Evolutionary conservation across 2,113 vertebrate species (phyloP).

Genomic region (Corydoras sp.): DNA sequence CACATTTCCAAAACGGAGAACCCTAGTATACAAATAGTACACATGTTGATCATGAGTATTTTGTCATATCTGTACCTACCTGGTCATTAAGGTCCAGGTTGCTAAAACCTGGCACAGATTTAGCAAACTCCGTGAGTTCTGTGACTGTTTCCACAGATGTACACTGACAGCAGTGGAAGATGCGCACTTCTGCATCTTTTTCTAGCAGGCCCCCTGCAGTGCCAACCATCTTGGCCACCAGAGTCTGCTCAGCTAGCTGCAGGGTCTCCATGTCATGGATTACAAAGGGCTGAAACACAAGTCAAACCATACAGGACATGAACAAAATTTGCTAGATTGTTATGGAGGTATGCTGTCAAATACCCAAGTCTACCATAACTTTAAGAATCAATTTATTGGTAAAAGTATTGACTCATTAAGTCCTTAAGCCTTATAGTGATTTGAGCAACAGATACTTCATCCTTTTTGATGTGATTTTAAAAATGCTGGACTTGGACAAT

Average conservation of each 20-base stretch:
- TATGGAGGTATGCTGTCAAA: too few relatives aligned
- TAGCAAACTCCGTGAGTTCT: constrained; percentile 93
- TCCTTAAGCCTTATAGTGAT: too few relatives aligned
- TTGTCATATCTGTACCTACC: constrained; percentile 12
- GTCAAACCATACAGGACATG: not conserved
- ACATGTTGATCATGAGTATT: not conserved
- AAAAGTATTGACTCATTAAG: too few relatives aligned
- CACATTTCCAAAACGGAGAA: too few relatives aligned
- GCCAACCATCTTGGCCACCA: constrained; percentile 86
- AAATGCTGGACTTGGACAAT: too few relatives aligned
- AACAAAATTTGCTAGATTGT: not conserved
- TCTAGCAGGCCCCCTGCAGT: constrained; percentile 75
- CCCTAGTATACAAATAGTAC: too few relatives aligned
- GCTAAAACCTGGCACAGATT: constrained; percentile 89
- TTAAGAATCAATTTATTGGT: too few relatives aligned
- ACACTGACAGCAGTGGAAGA: constrained; percentile 97
- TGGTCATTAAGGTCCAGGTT: constrained; percentile 90
- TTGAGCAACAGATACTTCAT: too few relatives aligned
- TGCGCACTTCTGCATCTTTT: constrained; percentile 86
- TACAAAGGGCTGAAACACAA: constrained; percentile 80
- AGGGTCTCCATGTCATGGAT: constrained; percentile 97
- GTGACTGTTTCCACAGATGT: constrained; percentile 92
- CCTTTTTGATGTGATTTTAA: too few relatives aligned
- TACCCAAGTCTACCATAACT: too few relatives aligned
- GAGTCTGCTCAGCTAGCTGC: constrained; percentile 89